phyloP scores from a whole-genome alignment of 2,797 vertebrate species.

The Taeniopygia guttata region DNA sequence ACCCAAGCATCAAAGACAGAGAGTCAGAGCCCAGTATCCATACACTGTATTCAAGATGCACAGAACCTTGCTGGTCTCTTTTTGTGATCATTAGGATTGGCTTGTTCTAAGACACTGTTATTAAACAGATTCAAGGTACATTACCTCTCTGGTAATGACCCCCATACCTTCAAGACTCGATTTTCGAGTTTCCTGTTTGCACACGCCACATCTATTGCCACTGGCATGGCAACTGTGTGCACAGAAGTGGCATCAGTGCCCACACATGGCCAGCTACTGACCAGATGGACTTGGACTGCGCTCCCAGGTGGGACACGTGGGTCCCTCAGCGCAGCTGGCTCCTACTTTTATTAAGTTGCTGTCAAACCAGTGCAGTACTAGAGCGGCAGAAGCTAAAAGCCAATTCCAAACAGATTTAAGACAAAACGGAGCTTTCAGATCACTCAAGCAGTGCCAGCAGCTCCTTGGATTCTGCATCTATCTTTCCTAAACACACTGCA shows the following conservation, averaged over 20 bases:
- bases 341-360: not conserved
- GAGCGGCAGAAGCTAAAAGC: not conserved
- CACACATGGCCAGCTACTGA: not conserved
- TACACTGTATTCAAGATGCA: not conserved
- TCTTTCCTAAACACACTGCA: not conserved
- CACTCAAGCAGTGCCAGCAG: not conserved
- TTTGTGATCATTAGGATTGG: not conserved
- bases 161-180: not conserved
- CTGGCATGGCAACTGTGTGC: not conserved
- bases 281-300: not conserved
- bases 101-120: not conserved
- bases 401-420: not conserved
- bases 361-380: not conserved
- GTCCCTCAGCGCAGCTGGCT: not conserved
- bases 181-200: not conserved
- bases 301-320: not conserved
- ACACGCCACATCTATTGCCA: not conserved
- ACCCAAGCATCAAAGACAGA: not conserved
- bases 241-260: not conserved
- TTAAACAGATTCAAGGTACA: not conserved
- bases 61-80: not conserved
- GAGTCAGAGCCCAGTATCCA: not conserved
- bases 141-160: not conserved
- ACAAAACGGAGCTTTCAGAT: accelerated
- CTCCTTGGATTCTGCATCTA: not conserved